Percentiles rank a stretch among this genome's conserved stretches.
Evolutionary conservation across 2,888 invertebrate genomes (phyloP).

Genomic region (Phalangium opilio): DNA sequence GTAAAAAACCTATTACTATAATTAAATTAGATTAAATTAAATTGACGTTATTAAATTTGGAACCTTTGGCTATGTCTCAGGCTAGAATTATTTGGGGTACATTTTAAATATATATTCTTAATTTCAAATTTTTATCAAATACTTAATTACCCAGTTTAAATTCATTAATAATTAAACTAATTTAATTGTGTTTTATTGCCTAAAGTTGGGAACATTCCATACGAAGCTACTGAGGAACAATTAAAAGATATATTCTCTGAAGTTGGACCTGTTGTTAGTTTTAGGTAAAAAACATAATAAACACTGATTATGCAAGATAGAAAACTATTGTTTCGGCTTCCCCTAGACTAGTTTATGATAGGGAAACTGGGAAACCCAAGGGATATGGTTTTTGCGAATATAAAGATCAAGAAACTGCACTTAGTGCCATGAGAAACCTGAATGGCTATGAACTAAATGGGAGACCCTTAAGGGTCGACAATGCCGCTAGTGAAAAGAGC

Average conservation of each 20-base stretch:
- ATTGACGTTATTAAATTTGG: too few species aligned
- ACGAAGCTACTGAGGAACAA: constrained; percentile 97
- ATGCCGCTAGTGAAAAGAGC: constrained; percentile 44
- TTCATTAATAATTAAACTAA: too few species aligned
- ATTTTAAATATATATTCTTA: too few species aligned
- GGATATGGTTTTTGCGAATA: constrained; percentile 99
- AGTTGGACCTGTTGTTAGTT: constrained; percentile 88
- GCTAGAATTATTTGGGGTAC: too few species aligned
- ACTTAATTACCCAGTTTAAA: too few species aligned
- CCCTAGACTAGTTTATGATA: constrained; percentile 73
- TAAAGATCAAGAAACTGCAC: constrained; percentile 91
- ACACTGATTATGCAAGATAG: too few species aligned
- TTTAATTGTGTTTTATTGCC: too few species aligned
- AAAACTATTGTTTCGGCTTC: too few species aligned
- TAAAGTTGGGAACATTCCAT: constrained; percentile 95
- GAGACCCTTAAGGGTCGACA: constrained; percentile 84
- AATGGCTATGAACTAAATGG: constrained; percentile 96
- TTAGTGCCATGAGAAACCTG: constrained; percentile 94
- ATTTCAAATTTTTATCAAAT: too few species aligned
- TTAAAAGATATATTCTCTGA: constrained; percentile 94
- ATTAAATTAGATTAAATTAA: too few species aligned
- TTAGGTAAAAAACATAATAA: constrained; percentile 51
- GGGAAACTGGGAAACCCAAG: constrained; percentile 97
- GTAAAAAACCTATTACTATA: too few species aligned
- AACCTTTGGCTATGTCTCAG: too few species aligned